These are phyloP conservation scores for Rhyacophila evoluta DNA, from an alignment of 2,888 invertebrate genomes.

Conservation along the genomic window DNA sequence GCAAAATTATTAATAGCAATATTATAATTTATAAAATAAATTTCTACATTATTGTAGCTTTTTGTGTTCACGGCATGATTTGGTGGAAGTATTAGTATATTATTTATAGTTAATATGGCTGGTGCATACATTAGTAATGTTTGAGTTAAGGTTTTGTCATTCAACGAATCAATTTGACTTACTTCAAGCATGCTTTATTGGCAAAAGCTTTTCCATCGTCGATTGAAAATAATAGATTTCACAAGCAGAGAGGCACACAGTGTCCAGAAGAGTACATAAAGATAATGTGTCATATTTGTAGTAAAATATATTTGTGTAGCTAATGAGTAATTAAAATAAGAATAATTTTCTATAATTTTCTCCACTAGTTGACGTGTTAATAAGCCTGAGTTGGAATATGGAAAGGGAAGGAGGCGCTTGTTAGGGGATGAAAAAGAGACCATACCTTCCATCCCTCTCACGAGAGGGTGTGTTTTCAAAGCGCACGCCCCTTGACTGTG, in stretches of 20 bases:
- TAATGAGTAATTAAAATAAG: no score
- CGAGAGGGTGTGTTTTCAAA: not conserved
- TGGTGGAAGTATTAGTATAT: no score
- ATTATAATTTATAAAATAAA: no score
- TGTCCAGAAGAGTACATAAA: no score
- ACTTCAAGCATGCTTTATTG: not conserved
- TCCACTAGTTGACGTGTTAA: not conserved
- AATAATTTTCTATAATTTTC: not conserved
- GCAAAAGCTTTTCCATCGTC: not conserved
- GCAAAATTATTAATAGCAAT: no score
- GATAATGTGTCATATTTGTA: no score
- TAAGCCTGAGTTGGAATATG: not conserved
- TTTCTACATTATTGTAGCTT: no score
- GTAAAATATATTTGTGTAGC: no score
- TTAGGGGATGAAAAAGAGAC: slow-evolving; percentile 18
- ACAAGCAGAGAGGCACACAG: slow-evolving; percentile 11
- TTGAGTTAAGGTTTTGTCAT: not conserved
- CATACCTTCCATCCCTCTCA: slow-evolving; percentile 16
- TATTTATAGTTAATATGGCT: no score
- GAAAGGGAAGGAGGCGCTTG: slow-evolving; percentile 7
- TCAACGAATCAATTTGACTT: not conserved
- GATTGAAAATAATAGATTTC: slow-evolving; percentile 6
- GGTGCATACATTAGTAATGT: not conserved
- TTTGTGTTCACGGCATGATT: no score
- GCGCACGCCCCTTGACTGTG: not conserved